Evolutionary conservation across 2,797 vertebrate genomes (phyloP).

Genomic region (Danio kyathit): DNA sequence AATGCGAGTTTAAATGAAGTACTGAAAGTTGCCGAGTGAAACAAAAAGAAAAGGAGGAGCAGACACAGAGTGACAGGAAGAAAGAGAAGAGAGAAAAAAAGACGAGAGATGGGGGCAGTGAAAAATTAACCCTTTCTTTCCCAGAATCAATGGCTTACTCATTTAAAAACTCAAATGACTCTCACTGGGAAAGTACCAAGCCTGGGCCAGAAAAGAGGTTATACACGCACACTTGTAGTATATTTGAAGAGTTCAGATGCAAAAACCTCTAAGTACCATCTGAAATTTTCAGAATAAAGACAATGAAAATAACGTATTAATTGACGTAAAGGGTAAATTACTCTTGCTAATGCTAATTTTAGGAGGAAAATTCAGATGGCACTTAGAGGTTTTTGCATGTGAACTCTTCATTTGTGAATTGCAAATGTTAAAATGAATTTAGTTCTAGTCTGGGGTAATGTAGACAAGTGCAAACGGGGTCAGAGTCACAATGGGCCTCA

Average conservation of each 20-base stretch:
- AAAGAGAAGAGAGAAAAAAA: conserved; percentile 12
- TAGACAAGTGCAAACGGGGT: conserved; percentile 20
- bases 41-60: neutral
- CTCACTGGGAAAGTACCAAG: conserved; percentile 60
- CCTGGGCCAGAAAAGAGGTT: conserved; percentile 16
- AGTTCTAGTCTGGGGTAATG: neutral
- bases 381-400: no score
- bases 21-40: neutral
- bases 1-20: neutral
- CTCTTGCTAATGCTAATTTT: no score
- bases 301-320: no score
- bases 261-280: no score
- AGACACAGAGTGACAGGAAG: conserved; percentile 15
- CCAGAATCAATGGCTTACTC: conserved; percentile 63
- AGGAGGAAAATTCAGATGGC: no score
- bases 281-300: no score
- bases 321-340: no score
- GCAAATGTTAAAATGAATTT: conserved; percentile 6
- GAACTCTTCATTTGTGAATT: no score
- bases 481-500: conserved; percentile 40
- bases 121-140: conserved; percentile 67
- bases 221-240: conserved; percentile 15
- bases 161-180: conserved; percentile 60
- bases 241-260: neutral
- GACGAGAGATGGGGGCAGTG: conserved; percentile 36